A percentile compares a stretch with the other conserved stretches of the same genome.
These are phyloP conservation scores for Philotrypesis tridentata DNA, from an alignment of 1,140 invertebrate genomes.

Conservation along the genomic window DNA sequence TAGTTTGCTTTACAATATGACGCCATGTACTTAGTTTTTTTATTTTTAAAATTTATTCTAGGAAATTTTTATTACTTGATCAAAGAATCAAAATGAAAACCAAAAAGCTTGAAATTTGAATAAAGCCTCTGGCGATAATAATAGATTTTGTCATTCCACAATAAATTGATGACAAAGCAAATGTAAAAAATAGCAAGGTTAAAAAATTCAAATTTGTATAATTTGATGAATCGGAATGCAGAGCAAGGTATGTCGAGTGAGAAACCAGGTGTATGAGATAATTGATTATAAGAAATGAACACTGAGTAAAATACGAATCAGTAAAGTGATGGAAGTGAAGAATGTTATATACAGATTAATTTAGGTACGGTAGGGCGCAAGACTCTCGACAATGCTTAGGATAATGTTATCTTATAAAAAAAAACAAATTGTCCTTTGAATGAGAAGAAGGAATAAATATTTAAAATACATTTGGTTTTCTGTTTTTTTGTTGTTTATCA, in stretches of 20 bases:
- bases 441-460: slow-evolving; percentile 74
- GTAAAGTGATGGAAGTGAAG: slow-evolving; percentile 65
- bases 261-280: slow-evolving; percentile 46
- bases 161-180: slow-evolving; percentile 39
- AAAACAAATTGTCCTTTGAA: slow-evolving; percentile 74
- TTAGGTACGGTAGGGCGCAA: slow-evolving; percentile 70
- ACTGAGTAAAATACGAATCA: slow-evolving; percentile 57
- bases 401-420: slow-evolving; percentile 75
- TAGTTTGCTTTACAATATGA: slow-evolving; percentile 36
- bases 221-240: slow-evolving; percentile 49
- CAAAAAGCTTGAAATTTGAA: slow-evolving; percentile 38
- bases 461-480: slow-evolving; percentile 69
- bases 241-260: slow-evolving; percentile 47
- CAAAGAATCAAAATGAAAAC: slow-evolving; percentile 20
- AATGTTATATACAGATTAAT: slow-evolving; percentile 74
- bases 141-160: slow-evolving; percentile 32
- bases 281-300: slow-evolving; percentile 53
- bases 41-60: slow-evolving; percentile 32
- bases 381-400: slow-evolving; percentile 72
- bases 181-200: slow-evolving; percentile 48
- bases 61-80: slow-evolving; percentile 37
- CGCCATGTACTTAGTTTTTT: slow-evolving; percentile 42
- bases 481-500: slow-evolving; percentile 18
- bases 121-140: slow-evolving; percentile 52
- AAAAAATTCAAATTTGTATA: slow-evolving; percentile 50